Evolutionary conservation across 1,140 invertebrate species (phyloP), one percentile per base, ranked within the genome.

Genomic region (Brachionus paranguensis): DNA sequence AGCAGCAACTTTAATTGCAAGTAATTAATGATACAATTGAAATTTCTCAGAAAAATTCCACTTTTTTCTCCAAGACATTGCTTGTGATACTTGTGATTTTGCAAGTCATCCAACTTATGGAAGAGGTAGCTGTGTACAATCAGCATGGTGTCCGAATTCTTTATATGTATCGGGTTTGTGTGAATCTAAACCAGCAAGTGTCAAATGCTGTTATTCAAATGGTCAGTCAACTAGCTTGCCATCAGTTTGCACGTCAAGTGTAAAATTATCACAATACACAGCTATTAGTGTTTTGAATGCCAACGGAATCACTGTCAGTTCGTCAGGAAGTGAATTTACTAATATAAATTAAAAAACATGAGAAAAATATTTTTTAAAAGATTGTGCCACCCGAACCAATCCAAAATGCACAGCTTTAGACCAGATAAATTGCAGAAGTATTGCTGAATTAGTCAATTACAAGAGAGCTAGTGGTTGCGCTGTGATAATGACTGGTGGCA

Each of bases 141-240:
- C 24, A 20, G 37, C 29, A 17, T 43, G 12, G 27, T 83, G 78
- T 8, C 78, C 78, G 12, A 83, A 47, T 70, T 33, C 78, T 64
- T 43, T 83, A 14, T 83, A 41, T 47, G 20, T 64, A 24, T 64
- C 50, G 0, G 78, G 78, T 37, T 47, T 83, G n/a, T 83, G 78
- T 83, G 55, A 83, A 65, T 65, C 55, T 29, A 70, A 83, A 17
- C 78, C 78, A 14, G 17, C 27, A 17, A 41, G 24, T 83, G 53
- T 83, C 37, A 83, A 83, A 47, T 83, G 78, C 45, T 83, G 78
- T 17, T 83, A 50, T 47, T 83, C 64, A 10, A 29, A 27, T 68
- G 33, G 33, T 29, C 70, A 74, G 10, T 37, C 64, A 29, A 1
- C 24, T 68, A 68, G 64, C 5, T 37, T 68, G 20, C 64, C 76